phyloP scores from a whole-genome alignment of 2,797 vertebrate genomes.

The Leptoclinus maculatus region DNA sequence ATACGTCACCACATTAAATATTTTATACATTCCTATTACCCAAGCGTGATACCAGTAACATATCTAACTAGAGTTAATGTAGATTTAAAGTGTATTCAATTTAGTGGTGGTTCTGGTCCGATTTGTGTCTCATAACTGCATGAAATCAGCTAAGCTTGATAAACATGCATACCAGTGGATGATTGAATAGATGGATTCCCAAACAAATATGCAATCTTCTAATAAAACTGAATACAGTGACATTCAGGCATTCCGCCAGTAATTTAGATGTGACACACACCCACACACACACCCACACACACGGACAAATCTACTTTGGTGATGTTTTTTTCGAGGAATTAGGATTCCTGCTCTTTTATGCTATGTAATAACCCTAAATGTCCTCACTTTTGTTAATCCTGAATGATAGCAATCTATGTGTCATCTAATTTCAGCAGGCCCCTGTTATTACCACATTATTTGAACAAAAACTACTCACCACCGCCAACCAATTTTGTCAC shows the following conservation, averaged over 20 bases:
- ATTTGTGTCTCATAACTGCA: neutral
- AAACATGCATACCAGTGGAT: conserved; percentile 3
- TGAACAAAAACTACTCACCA: conserved; percentile 12
- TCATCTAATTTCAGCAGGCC: conserved; percentile 37
- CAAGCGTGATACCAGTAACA: neutral
- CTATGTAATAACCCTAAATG: conserved; percentile 47
- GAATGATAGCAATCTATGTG: conserved; percentile 46
- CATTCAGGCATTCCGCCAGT: neutral
- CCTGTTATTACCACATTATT: conserved; percentile 42
- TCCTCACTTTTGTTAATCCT: conserved; percentile 57
- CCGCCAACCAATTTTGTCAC: conserved; percentile 30
- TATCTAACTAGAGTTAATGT: neutral
- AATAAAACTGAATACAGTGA: neutral
- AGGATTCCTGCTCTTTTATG: conserved; percentile 38
- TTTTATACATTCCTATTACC: neutral
- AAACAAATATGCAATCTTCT: conserved; percentile 12
- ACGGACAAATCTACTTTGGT: conserved; percentile 3
- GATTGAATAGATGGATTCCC: conserved; percentile 8
- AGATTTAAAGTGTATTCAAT: neutral
- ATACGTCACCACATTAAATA: neutral
- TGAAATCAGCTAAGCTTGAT: conserved; percentile 6
- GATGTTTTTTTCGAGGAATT: neutral
- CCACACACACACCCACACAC: neutral
- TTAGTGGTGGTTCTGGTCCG: neutral
- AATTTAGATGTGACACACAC: neutral